Evolutionary conservation across 2,113 vertebrate species (phyloP), one percentile per base, ranked within the genome.

Genomic region (Tachysurus vachellii): DNA sequence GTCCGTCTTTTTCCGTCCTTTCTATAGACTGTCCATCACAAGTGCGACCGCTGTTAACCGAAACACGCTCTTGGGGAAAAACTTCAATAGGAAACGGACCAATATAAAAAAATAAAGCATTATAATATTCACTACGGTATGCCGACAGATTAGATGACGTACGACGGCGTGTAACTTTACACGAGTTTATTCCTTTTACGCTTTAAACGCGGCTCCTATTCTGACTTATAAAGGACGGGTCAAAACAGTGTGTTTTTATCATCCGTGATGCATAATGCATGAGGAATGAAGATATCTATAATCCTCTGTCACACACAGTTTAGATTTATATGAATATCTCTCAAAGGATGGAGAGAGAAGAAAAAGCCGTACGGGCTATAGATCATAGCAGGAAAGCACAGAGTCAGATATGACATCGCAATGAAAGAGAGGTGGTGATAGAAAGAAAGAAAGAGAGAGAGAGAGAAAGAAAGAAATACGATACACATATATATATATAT

Each of bases 241-340:
- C 21, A 42, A 64, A 31, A 62, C 28, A 10, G 70, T 75, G 56
- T 10, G 19, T 54, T 80, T 85, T 36, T 75, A 64, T 21, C 75
- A 7, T 77, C 57, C 5, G 9, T 17, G 12, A 85, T 26, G 11
- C 28, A 64, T 79, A 86, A 82, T 61, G 28, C 66, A 86, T 61
- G 54, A 81, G 64, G 14, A 80, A 68, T 26, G 28, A n/a, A 59
- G 23, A 80, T 57, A 70, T 61, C 57, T 85, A 9, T 64, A 76
- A 62, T 31, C 44, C 59, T 82, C 54, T n/a, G n/a, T 75, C 90
- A 91, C 94, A 91, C 92, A 89, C 87, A 83, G 83, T 86, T 86
- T 86, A 50, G 66, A 81, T 86, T 86, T 86, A 50, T 75, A 81
- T 53, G 80, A 36, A 86, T 56, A 80, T 68, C 79, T 44, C 62